phyloP scores from a whole-genome alignment of 2,888 invertebrate species.

The Strigamia transsilvanica region DNA sequence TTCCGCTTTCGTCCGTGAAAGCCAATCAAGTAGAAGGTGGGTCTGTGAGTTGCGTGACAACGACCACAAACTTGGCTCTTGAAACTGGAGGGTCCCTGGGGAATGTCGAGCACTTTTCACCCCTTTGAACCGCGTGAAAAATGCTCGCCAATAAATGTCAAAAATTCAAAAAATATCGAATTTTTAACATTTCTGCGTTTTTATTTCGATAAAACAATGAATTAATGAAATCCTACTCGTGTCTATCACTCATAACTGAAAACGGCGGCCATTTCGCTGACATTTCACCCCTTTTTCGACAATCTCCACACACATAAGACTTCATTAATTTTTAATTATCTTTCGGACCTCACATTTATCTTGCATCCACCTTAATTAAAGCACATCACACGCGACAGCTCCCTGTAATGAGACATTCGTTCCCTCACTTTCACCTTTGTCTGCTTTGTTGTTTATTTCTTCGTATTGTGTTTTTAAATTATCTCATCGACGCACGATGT shows the following conservation, averaged over 20 bases:
- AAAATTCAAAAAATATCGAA: background rate
- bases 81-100: background rate
- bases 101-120: constrained; percentile 28
- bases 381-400: background rate
- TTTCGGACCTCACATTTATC: constrained; percentile 25
- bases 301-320: background rate
- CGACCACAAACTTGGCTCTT: constrained; percentile 20
- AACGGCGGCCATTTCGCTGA: background rate
- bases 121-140: constrained; percentile 4
- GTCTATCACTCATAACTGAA: background rate
- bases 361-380: constrained; percentile 42
- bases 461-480: background rate
- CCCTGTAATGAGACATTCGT: constrained; percentile 11
- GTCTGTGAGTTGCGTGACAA: constrained; percentile 25
- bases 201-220: background rate
- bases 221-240: background rate
- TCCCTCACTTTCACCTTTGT: constrained; percentile 27
- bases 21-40: constrained; percentile 17
- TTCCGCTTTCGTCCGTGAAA: constrained; percentile 27
- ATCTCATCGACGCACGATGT: background rate
- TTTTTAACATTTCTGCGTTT: no score
- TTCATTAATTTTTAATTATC: constrained; percentile 49
- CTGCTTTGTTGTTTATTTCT: constrained; percentile 19
- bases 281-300: background rate
- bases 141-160: background rate